Base-by-base conservation (phyloP, 2,113 vertebrate genomes). In the Psettodes erumei region DNA sequence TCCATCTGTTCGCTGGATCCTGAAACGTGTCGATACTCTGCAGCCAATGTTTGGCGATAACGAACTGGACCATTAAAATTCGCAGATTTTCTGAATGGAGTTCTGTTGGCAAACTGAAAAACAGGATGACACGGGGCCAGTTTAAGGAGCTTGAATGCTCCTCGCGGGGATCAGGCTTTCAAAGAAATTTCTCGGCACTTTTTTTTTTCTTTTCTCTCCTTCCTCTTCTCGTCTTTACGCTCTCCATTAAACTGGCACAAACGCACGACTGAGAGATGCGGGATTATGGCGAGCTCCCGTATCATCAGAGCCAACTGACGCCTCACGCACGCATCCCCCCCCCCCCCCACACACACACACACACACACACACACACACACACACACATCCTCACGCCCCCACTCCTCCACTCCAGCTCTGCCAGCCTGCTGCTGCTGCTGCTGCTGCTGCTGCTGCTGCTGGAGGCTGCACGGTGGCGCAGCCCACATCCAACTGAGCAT, bases 401-500 rank as follows among this genome's bases (percentile, higher is more conserved):
- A 19, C 59, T 43, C 55, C n/a, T n/a, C n/a, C n/a, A n/a, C n/a
- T n/a, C n/a, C n/a, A n/a, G n/a, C 23, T 53, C 23, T 63, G 63
- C 51, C 80, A 75, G 64, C 40, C 37, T 62, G 82, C 82, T 82
- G 66, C 48, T 51, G 50, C 7, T 64, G 78, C 58, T 58, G 62
- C 37, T 50, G 65, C 58, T 79, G 83, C 25, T 65, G 69, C 19
- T 82, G 75, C 6, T 87, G 73, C 25, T 67, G 76, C 60, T 66
- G 85, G 76, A 71, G 63, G 86, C 85, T 85, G 87, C 77, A 61
- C 51, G 74, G 65, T 50, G 85, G 69, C 70, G 86, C 89, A 87
- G 80, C 77, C 55, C 71, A 65, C 28, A 80, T 80, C 86, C 86
- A 72, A 4, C 62, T 60, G 73, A 71, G 76, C 78, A 73, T 81